A percentile compares a stretch with the other conserved stretches of the same genome.
Conservation (phyloP, 2,888 invertebrate species). For the Lasioglossum morio region DNA sequence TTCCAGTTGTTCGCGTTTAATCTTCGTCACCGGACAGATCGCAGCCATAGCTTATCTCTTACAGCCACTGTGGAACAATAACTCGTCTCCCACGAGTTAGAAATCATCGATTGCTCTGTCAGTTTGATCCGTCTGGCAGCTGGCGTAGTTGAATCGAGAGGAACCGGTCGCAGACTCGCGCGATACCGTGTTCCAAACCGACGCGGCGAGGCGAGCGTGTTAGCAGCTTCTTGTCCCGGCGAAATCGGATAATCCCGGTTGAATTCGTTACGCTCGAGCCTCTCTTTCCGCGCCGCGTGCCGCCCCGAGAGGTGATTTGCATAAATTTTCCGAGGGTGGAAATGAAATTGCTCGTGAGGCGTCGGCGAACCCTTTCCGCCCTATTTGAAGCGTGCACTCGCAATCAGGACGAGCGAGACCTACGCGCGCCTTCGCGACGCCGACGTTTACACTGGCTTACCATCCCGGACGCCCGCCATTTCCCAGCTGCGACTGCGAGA, state of each 20-base stretch:
- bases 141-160: neutral
- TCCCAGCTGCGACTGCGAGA: neutral
- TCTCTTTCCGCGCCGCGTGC: conserved; percentile 25
- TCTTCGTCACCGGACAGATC: neutral
- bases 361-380: conserved; percentile 59
- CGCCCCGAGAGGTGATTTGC: conserved; percentile 69
- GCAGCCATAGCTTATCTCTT: neutral
- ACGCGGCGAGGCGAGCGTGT: neutral
- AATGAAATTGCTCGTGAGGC: conserved; percentile 76
- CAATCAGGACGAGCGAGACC: conserved; percentile 50
- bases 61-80: neutral
- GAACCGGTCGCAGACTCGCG: neutral
- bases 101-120: neutral
- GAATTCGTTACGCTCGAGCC: conserved; percentile 61
- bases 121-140: neutral
- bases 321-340: conserved; percentile 72
- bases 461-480: neutral
- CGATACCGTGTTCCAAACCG: neutral
- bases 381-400: conserved; percentile 63
- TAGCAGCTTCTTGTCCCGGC: conserved; percentile 50
- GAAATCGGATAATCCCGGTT: conserved; percentile 71
- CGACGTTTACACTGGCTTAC: neutral
- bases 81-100: neutral
- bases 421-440: neutral
- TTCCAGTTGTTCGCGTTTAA: neutral